Evolutionary conservation across 1,140 invertebrate genomes (phyloP).

Genomic region (Anagrus nilaparvatae): DNA sequence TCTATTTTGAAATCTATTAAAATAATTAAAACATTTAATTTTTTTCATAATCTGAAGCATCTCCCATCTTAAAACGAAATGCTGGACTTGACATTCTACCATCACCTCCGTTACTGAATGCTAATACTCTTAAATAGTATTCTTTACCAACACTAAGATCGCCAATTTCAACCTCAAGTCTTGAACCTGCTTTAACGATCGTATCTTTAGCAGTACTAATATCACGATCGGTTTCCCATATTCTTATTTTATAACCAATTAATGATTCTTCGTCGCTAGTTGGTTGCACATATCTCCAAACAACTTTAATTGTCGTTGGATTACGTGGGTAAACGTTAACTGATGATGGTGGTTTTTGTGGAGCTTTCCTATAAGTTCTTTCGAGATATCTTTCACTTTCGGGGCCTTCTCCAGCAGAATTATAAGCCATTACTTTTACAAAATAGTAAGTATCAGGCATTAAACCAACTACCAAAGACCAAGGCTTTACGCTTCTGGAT

Average conservation of each 20-base stretch:
- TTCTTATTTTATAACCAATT: conserved; percentile 83
- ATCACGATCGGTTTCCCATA: conserved; percentile 89
- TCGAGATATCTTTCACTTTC: conserved; percentile 81
- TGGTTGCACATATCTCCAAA: conserved; percentile 87
- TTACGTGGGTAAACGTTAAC: conserved; percentile 74
- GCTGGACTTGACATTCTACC: conserved; percentile 92
- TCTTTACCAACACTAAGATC: conserved; percentile 75
- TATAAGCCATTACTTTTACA: conserved; percentile 92
- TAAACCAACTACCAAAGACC: conserved; percentile 87
- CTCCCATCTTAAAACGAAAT: conserved; percentile 76
- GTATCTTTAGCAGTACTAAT: conserved; percentile 86
- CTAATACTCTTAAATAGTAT: conserved; percentile 83
- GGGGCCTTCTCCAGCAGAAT: conserved; percentile 87
- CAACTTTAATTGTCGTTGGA: conserved; percentile 75
- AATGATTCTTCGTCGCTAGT: conserved; percentile 86
- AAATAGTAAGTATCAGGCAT: conserved; percentile 88
- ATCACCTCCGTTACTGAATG: conserved; percentile 87
- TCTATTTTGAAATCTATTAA: too few species aligned
- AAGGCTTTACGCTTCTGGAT: conserved; percentile 66
- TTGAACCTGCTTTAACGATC: conserved; percentile 59
- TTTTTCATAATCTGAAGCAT: conserved; percentile 30
- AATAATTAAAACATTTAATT: too few species aligned
- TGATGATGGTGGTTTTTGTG: conserved; percentile 84
- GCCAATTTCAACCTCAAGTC: conserved; percentile 65
- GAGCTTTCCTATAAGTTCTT: conserved; percentile 81